phyloP scores from a whole-genome alignment of 1,140 invertebrate genomes.

The Bombus superbus region DNA sequence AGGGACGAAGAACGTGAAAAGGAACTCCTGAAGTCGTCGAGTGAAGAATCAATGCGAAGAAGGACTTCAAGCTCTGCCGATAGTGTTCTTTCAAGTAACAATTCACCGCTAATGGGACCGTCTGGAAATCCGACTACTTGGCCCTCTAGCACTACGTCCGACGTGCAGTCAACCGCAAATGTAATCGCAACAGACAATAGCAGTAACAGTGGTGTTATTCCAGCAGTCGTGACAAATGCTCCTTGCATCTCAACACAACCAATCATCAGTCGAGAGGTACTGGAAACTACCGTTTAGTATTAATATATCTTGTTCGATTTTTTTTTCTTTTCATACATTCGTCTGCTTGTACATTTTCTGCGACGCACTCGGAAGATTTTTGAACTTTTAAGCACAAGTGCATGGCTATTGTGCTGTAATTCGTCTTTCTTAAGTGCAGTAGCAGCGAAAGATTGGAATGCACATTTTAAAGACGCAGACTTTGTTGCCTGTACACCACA shows the following conservation, averaged over 20 bases:
- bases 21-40: slow-evolving; percentile 85
- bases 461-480: slow-evolving; percentile 51
- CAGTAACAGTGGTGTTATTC: slow-evolving; percentile 70
- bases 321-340: slow-evolving; percentile 45
- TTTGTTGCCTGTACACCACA: slow-evolving; percentile 50
- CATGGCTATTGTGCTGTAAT: slow-evolving; percentile 73
- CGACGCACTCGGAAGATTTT: slow-evolving; percentile 37
- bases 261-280: slow-evolving; percentile 85
- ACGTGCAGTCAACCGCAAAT: slow-evolving; percentile 70
- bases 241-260: slow-evolving; percentile 78
- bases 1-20: slow-evolving; percentile 87
- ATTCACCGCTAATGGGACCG: slow-evolving; percentile 79
- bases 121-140: slow-evolving; percentile 76
- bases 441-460: slow-evolving; percentile 46
- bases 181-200: slow-evolving; percentile 72
- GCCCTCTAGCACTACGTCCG: slow-evolving; percentile 73
- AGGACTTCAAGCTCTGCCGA: slow-evolving; percentile 86
- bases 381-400: slow-evolving; percentile 65
- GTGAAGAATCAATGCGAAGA: slow-evolving; percentile 85
- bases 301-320: slow-evolving; percentile 40
- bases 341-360: slow-evolving; percentile 53
- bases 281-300: slow-evolving; percentile 85
- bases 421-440: slow-evolving; percentile 56
- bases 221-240: slow-evolving; percentile 73
- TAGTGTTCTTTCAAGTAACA: slow-evolving; percentile 83